Base-by-base conservation (phyloP, 2,113 vertebrate species). In the Bos javanicus region DNA sequence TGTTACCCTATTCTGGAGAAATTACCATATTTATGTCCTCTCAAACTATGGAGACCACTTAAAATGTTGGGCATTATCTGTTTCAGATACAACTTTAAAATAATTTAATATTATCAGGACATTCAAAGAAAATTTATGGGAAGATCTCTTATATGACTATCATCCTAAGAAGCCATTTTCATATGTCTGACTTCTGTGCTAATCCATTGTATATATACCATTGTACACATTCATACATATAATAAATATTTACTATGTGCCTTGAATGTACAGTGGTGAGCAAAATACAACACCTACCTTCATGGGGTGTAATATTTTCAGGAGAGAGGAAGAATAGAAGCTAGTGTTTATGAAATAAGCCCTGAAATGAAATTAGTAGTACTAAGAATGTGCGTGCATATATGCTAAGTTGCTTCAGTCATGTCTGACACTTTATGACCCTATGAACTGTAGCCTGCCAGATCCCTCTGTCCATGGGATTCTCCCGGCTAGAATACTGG, bases 271-370 rank as follows among this genome's bases (percentile, higher is more conserved):
- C 5, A 91, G 2, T 87, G 19, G 25, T 74, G 21, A 96, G 28
- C 19, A 87, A 80, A 88, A 90, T 76, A 39, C 12, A 87, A 14
- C 25, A 26, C 57, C 43, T 87, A 26, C 33, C 4, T 26, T 83
- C 25, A 46, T 50, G 74, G 26, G 59, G 26, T 90, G 3, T 76
- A 57, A 13, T 59, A 2, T 92, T 90, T 90, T 0, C 23, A 88
- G 52, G 56, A 54, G 26, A 82, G 10, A 2, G 43, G 23, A 59
- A 54, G 15, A 52, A 76, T 23, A 15, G 9, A 67, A 87, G 43
- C 56, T 19, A 91, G 33, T 95, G 15, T 87, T 94, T 90, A 86
- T 76, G 43, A 94, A 94, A 78, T 83, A 97, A 97, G 16, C 13
- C 36, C 36, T 2, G 5, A 59, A 84, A 95, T 52, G 86, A 92